Percentiles rank a stretch among this genome's conserved stretches.
Evolutionary conservation across 2,113 vertebrate genomes (phyloP).

Genomic region (Colinus virginianus): DNA sequence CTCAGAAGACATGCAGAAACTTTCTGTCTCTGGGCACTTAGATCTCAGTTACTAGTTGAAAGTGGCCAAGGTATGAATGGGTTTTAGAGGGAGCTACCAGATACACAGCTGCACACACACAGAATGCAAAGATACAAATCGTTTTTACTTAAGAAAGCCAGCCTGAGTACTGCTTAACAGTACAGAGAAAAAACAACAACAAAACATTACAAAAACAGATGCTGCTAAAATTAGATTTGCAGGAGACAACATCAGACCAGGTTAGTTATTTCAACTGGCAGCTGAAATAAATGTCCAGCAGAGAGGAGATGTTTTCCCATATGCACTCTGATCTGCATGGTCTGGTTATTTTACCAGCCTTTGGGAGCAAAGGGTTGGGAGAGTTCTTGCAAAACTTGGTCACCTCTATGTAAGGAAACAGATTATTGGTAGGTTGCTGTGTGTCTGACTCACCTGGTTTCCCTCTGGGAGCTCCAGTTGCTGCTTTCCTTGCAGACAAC

Average conservation of each 20-base stretch:
- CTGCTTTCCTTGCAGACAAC: neutral
- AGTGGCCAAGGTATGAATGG: neutral
- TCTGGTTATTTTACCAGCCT: neutral
- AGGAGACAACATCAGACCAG: neutral
- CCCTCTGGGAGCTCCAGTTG: accelerated
- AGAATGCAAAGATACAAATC: neutral
- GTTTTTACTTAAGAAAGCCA: constrained; percentile 20
- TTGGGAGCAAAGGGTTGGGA: neutral
- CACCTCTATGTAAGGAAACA: neutral
- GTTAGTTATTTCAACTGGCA: neutral
- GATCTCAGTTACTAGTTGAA: neutral
- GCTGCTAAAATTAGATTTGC: constrained; percentile 1
- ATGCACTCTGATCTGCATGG: neutral
- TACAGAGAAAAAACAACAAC: neutral
- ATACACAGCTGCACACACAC: neutral
- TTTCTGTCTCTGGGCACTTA: neutral
- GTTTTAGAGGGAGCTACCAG: neutral
- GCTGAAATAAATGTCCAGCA: neutral
- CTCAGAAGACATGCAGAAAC: neutral
- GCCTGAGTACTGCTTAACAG: neutral
- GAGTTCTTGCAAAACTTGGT: neutral
- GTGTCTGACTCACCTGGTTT: neutral
- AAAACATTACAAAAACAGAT: neutral
- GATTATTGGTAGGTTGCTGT: neutral
- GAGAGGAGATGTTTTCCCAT: neutral